phyloP scores from a whole-genome alignment of 2,888 invertebrate genomes.

The Dicyrtoma fusca region DNA sequence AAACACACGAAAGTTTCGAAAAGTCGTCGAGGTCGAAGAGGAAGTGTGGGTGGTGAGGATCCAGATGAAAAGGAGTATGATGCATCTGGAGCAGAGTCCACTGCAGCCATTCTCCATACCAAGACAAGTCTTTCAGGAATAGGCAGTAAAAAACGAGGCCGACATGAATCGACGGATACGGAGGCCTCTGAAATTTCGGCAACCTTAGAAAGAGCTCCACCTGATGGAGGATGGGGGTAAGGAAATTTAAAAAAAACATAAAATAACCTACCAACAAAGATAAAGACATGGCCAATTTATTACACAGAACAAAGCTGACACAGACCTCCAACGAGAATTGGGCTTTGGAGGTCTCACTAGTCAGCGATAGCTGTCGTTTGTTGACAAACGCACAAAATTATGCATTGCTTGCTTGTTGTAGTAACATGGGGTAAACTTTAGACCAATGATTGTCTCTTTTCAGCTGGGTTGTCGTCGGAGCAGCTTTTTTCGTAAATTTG shows the following conservation, averaged over 20 bases:
- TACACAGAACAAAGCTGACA: no score
- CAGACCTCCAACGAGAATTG: no score
- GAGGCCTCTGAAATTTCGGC: slow-evolving; percentile 52
- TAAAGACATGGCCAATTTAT: background rate
- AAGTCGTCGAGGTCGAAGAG: slow-evolving; percentile 5
- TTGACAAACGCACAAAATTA: no score
- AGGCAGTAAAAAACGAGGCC: slow-evolving; percentile 42
- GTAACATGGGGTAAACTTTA: background rate
- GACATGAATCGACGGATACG: slow-evolving; percentile 53
- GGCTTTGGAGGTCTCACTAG: no score
- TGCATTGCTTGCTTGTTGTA: background rate
- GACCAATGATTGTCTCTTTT: background rate
- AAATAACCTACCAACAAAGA: no score
- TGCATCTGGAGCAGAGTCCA: background rate
- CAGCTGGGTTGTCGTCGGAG: slow-evolving; percentile 82
- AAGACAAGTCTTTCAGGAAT: slow-evolving; percentile 2
- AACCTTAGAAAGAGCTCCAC: slow-evolving; percentile 52
- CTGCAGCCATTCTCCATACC: background rate
- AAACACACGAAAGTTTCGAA: slow-evolving; percentile 2
- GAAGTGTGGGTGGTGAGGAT: background rate
- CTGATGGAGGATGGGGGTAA: slow-evolving; percentile 56
- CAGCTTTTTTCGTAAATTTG: slow-evolving; percentile 84
- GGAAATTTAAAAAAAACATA: slow-evolving; percentile 6
- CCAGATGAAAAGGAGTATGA: background rate
- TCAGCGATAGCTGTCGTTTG: no score